These are phyloP conservation scores for Dicrurus megarhynchus DNA, from an alignment of 2,113 vertebrate genomes.

Conservation along the genomic window DNA sequence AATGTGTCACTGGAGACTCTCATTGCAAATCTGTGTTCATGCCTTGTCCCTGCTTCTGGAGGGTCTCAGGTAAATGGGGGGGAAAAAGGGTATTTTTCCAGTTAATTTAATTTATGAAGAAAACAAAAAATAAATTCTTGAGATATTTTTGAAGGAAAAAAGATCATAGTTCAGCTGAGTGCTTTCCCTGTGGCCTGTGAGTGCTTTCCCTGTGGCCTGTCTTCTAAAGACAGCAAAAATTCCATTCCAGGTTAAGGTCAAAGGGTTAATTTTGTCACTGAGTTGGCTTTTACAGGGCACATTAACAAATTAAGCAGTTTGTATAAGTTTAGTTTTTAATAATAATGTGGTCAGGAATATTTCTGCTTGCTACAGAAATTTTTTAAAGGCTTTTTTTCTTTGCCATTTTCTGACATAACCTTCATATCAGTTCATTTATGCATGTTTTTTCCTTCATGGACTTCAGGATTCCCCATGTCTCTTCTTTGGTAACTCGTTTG, in stretches of 20 bases:
- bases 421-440: background rate
- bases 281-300: slow-evolving; percentile 46
- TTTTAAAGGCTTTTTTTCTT: background rate
- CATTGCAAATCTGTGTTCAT: slow-evolving; percentile 90
- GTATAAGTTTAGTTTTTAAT: slow-evolving; percentile 45
- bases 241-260: slow-evolving; percentile 64
- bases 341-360: background rate
- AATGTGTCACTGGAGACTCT: slow-evolving; percentile 88
- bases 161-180: slow-evolving; percentile 53
- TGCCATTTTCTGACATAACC: background rate
- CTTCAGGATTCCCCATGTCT: background rate
- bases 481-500: background rate
- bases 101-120: slow-evolving; percentile 73
- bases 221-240: slow-evolving; percentile 66
- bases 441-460: background rate
- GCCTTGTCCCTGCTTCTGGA: slow-evolving; percentile 88
- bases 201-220: slow-evolving; percentile 51
- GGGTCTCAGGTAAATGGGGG: slow-evolving; percentile 88
- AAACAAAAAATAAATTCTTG: slow-evolving; percentile 68
- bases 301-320: slow-evolving; percentile 62
- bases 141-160: slow-evolving; percentile 65
- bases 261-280: slow-evolving; percentile 67
- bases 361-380: background rate
- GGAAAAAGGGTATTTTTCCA: slow-evolving; percentile 26
- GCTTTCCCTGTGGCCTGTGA: slow-evolving; percentile 48